A percentile compares a stretch with the other conserved stretches of the same genome.
Conservation (phyloP, 2,113 vertebrate species). For the Toxotes jaculatrix region DNA sequence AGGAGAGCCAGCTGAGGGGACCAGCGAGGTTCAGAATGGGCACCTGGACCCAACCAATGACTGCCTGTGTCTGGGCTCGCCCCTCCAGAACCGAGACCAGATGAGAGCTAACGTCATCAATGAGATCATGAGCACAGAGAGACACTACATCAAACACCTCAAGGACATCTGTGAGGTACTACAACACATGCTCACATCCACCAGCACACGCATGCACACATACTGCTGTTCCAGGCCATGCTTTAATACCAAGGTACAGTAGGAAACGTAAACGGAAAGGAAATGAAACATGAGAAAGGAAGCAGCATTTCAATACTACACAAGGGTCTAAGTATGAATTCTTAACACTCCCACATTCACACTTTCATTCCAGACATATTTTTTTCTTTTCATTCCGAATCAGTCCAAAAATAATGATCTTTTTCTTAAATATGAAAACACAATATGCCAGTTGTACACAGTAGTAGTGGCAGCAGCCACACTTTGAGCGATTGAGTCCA, state of each 20-base stretch:
- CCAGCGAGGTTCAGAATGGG: constrained; percentile 96
- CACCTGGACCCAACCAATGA: constrained; percentile 95
- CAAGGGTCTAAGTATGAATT: constrained; percentile 30
- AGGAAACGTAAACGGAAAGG: background rate
- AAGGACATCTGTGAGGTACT: constrained; percentile 99
- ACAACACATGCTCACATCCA: constrained; percentile 29
- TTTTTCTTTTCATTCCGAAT: constrained; percentile 32
- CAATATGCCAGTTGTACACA: constrained; percentile 37
- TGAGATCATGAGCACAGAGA: constrained; percentile 99
- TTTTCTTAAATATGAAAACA: constrained; percentile 39
- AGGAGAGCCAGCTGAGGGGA: constrained; percentile 90
- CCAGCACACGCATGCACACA: constrained; percentile 12
- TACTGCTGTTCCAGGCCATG: background rate
- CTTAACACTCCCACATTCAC: constrained; percentile 68
- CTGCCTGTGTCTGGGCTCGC: constrained; percentile 95
- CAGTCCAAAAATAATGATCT: constrained; percentile 35
- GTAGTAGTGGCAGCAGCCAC: constrained; percentile 17
- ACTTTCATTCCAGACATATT: constrained; percentile 36
- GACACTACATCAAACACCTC: constrained; percentile 99
- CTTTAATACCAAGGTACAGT: background rate
- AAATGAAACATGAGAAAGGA: constrained; percentile 4
- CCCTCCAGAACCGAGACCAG: constrained; percentile 97
- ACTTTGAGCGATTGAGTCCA: constrained; percentile 14
- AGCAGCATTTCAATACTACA: constrained; percentile 18
- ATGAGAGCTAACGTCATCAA: constrained; percentile 99